Evolutionary conservation across 2,797 vertebrate species (phyloP).

Genomic region (Pagetopsis macropterus): DNA sequence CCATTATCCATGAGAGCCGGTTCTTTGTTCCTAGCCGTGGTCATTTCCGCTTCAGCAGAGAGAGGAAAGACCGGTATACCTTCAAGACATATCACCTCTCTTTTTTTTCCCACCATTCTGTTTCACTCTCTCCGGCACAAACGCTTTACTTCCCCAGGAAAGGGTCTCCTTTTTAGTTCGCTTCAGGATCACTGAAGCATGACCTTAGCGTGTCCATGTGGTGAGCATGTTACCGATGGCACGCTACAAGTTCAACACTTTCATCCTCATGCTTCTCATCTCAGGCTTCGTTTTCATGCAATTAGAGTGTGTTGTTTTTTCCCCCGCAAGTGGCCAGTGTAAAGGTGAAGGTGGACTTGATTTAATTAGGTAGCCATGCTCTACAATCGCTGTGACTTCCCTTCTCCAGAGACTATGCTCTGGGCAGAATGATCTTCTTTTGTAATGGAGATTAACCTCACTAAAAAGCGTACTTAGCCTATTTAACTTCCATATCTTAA

Average conservation of each 20-base stretch:
- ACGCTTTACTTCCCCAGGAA: constrained; percentile 29
- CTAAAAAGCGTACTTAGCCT: constrained; percentile 63
- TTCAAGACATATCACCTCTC: constrained; percentile 49
- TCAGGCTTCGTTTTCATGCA: constrained; percentile 21
- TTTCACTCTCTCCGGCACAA: constrained; percentile 27
- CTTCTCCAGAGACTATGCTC: constrained; percentile 31
- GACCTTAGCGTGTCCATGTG: constrained; percentile 42
- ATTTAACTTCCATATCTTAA: constrained; percentile 69
- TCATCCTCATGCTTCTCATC: constrained; percentile 40
- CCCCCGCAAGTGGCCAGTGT: constrained; percentile 25
- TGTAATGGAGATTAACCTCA: constrained; percentile 77
- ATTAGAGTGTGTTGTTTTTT: constrained; percentile 14
- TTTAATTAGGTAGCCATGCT: constrained; percentile 62
- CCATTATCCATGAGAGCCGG: constrained; percentile 43
- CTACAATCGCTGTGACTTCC: constrained; percentile 23
- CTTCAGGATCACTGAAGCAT: constrained; percentile 49
- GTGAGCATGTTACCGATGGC: constrained; percentile 32
- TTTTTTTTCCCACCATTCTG: constrained; percentile 32
- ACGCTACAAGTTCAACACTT: constrained; percentile 24
- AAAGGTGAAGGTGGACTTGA: constrained; percentile 63
- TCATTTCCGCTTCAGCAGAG: constrained; percentile 58
- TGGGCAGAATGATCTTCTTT: constrained; percentile 61
- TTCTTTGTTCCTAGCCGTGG: constrained; percentile 58
- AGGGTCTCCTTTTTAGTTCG: constrained; percentile 22
- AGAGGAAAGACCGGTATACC: constrained; percentile 47